Base-by-base conservation (phyloP, 2,113 vertebrate genomes). In the Sturnira hondurensis region DNA sequence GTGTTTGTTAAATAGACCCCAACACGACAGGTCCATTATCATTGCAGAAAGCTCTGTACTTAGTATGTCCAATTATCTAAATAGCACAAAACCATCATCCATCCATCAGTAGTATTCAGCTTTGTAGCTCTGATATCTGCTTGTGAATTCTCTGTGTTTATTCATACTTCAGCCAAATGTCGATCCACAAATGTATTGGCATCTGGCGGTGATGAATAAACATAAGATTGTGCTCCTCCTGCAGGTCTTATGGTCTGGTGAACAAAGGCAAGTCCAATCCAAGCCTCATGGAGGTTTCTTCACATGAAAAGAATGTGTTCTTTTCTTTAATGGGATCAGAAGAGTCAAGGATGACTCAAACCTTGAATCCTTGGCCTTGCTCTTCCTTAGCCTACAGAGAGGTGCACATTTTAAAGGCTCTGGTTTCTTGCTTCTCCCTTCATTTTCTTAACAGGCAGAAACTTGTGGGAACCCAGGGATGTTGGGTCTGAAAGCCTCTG, bases 1-100 rank as follows among this genome's bases (percentile, higher is more conserved):
- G 97, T 97, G 97, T 98, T 98, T 98, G 98, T 98, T 98, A 98
- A 98, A 98, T 98, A 98, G 98, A 98, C 96, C 98, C 98, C 98
- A 98, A 97, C 56, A 84, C 97, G 97, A 97, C 97, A 98, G 96
- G 97, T 96, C 97, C 97, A 98, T 98, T 98, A 98, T 98, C 97
- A 96, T 94, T 97, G 96, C 94, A 98, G 95, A 98, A 95, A 98
- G 96, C 97, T 96, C 96, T 98, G 96, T 98, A 98, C 97, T 98
- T 98, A 90, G 95, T 98, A 96, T 96, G 97, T 98, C 97, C 98
- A 98, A 98, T 98, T 98, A 98, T 97, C 97, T 98, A 98, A 98
- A 97, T 98, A 97, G 97, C 97, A 98, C 95, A 93, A 98, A 98
- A 98, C 82, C 95, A 96, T 97, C 98, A 98, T 98, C 98, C 97